Percentiles rank a stretch among this genome's conserved stretches.
Evolutionary conservation across 2,888 invertebrate species (phyloP).

Genomic region (Drosophila monieri): DNA sequence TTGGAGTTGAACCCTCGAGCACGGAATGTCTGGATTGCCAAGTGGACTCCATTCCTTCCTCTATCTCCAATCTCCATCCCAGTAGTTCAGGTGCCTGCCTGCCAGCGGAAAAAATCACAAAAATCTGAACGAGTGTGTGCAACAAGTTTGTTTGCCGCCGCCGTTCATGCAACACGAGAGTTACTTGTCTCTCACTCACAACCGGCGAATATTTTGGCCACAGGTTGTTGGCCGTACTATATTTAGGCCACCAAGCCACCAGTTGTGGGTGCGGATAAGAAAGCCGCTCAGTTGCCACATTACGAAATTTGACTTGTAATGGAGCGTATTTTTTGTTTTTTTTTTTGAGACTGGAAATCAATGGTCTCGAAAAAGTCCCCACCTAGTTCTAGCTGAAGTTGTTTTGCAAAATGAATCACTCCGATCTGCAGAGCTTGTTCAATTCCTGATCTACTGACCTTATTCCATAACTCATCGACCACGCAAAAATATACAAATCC

Average conservation of each 20-base stretch:
- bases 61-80: slow-evolving; percentile 5
- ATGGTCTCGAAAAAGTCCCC: slow-evolving; percentile 2
- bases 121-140: slow-evolving; percentile 39
- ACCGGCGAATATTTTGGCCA: slow-evolving; percentile 36
- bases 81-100: not conserved
- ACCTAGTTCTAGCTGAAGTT: slow-evolving; percentile 8
- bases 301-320: slow-evolving; percentile 29
- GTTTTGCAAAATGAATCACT: slow-evolving; percentile 23
- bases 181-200: slow-evolving; percentile 39
- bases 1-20: slow-evolving; percentile 8
- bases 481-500: slow-evolving; percentile 12
- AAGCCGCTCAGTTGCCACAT: slow-evolving; percentile 27
- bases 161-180: slow-evolving; percentile 45
- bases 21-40: slow-evolving; percentile 36
- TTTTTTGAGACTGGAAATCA: slow-evolving; percentile 11
- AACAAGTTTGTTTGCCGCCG: slow-evolving; percentile 58
- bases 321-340: slow-evolving; percentile 3
- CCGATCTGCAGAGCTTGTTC: slow-evolving; percentile 9
- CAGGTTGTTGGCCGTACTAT: slow-evolving; percentile 46
- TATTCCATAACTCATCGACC: slow-evolving; percentile 63
- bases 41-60: slow-evolving; percentile 3
- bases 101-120: slow-evolving; percentile 18
- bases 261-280: slow-evolving; percentile 51
- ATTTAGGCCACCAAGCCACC: slow-evolving; percentile 48
- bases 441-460: slow-evolving; percentile 65